Evolutionary conservation across 1,140 invertebrate species (phyloP), one percentile per base, ranked within the genome.

Genomic region (Habropoda laboriosa): DNA sequence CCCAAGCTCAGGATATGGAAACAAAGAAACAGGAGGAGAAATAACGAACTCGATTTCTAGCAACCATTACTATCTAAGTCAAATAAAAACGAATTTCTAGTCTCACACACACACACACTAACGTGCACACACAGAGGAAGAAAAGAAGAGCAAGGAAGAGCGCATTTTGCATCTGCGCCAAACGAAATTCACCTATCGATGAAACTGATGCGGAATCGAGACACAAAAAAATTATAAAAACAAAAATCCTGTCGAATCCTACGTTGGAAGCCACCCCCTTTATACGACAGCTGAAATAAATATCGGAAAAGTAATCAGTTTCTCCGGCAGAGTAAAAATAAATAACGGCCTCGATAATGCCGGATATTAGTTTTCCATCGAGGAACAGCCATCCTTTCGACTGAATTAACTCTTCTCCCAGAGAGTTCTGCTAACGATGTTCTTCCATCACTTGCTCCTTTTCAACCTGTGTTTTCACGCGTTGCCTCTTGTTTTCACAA

Each of bases 281-380:
- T 75, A 51, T 68, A 79, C 53, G 75, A 49, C 35, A 38, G 63
- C 51, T 64, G 83, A 85, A 81, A 75, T 85, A 81, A 85, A 86
- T 85, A 86, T 86, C 83, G 84, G 79, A 82, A 85, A 86, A 79
- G 79, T 80, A 82, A 86, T 85, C 83, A 85, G 74, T 27, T 68
- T 77, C 49, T 42, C 35, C 30, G 73, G 76, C 64, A 42, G 80
- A 67, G 53, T 32, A 30, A 71, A n/a, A 71, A 71, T 86, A 85
- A 86, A 86, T 78, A 86, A 81, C 47, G 55, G 60, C 45, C 18
- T 60, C 79, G 64, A 76, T 80, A 75, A 74, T 60, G 53, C 79
- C 38, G 76, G 77, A 86, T 85, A 86, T 86, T 85, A 66, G 64
- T 82, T 81, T 71, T 57, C 60, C 16, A 55, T 85, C 79, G 70